These are phyloP conservation scores for Cromileptes altivelis DNA, from an alignment of 2,113 vertebrate species.

Conservation along the genomic window DNA sequence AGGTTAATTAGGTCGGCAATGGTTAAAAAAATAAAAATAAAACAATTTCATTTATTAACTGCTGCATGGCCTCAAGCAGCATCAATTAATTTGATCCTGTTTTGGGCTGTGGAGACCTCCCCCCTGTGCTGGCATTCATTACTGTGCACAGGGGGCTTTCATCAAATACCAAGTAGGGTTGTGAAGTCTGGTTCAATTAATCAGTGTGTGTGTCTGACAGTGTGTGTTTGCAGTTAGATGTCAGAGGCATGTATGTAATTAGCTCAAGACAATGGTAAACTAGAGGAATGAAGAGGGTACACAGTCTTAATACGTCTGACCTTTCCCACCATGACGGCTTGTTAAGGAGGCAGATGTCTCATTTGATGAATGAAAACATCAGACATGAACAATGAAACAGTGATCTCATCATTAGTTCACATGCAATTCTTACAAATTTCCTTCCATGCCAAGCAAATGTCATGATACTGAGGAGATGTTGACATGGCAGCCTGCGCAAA, in stretches of 20 bases:
- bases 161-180: slow-evolving; percentile 59
- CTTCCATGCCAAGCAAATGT: slow-evolving; percentile 2
- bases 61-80: slow-evolving; percentile 42
- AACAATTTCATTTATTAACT: slow-evolving; percentile 51
- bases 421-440: neutral
- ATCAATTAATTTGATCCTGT: slow-evolving; percentile 73
- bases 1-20: slow-evolving; percentile 74
- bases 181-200: slow-evolving; percentile 57
- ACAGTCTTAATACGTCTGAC: slow-evolving; percentile 66
- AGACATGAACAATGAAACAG: slow-evolving; percentile 16
- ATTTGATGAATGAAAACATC: slow-evolving; percentile 47
- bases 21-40: slow-evolving; percentile 9
- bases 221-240: slow-evolving; percentile 46
- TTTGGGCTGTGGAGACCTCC: slow-evolving; percentile 15
- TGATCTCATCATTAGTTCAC: neutral
- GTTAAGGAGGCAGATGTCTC: slow-evolving; percentile 53
- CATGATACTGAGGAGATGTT: slow-evolving; percentile 3
- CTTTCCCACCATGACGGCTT: slow-evolving; percentile 54
- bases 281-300: slow-evolving; percentile 28
- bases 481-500: slow-evolving; percentile 3
- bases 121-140: slow-evolving; percentile 54
- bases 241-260: slow-evolving; percentile 60
- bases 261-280: slow-evolving; percentile 50
- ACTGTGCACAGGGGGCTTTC: slow-evolving; percentile 41
- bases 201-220: slow-evolving; percentile 31